These are phyloP conservation scores for Sitophilus oryzae DNA, from an alignment of 1,140 invertebrate species.

Conservation along the genomic window DNA sequence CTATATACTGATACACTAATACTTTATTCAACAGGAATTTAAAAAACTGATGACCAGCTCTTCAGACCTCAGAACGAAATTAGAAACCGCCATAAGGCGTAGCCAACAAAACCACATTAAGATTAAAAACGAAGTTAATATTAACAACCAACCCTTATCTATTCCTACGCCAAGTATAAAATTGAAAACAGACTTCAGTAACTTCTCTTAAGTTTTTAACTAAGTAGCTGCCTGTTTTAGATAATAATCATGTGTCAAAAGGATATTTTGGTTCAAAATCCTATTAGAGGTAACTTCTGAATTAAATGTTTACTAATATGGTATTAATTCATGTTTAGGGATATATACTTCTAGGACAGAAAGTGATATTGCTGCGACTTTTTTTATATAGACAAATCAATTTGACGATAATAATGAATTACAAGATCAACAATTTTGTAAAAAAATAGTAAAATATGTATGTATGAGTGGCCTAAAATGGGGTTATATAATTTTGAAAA, in stretches of 20 bases:
- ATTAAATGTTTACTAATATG: background rate
- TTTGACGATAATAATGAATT: too few species aligned
- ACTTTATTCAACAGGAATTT: conserved; percentile 65
- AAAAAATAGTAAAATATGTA: too few species aligned
- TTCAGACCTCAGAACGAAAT: conserved; percentile 66
- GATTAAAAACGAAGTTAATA: conserved; percentile 41
- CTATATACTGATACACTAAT: background rate
- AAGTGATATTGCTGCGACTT: too few species aligned
- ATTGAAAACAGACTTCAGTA: conserved; percentile 93
- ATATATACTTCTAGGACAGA: background rate
- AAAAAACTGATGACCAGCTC: conserved; percentile 81
- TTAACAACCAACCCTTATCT: conserved; percentile 44
- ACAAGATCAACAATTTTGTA: too few species aligned
- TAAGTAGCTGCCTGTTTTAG: background rate
- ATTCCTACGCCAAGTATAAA: conserved; percentile 78
- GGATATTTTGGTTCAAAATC: background rate
- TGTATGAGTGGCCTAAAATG: too few species aligned
- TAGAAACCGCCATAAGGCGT: conserved; percentile 80
- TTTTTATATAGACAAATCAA: too few species aligned
- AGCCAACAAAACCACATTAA: conserved; percentile 55
- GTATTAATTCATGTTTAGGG: background rate
- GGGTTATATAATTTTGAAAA: too few species aligned
- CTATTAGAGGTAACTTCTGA: background rate
- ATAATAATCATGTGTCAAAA: background rate
- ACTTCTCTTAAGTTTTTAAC: conserved; percentile 65